These are phyloP conservation scores for Malacosoma neustria DNA, from an alignment of 2,888 invertebrate genomes.

Conservation along the genomic window DNA sequence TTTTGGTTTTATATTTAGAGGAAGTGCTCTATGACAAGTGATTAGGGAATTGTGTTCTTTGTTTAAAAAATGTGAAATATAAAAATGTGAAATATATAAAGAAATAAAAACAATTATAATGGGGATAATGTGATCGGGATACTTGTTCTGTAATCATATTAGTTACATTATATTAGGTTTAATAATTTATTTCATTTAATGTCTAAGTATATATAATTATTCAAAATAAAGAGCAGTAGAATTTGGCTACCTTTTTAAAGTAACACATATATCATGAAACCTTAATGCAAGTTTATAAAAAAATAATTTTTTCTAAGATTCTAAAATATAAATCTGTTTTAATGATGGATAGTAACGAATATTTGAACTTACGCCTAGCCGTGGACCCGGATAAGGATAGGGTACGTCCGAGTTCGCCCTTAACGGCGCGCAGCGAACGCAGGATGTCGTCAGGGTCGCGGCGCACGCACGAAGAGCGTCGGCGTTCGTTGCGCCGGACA, in stretches of 20 bases:
- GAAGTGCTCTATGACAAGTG: conserved; percentile 16
- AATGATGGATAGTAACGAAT: too few relatives aligned
- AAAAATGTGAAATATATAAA: background rate
- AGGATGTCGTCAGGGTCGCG: conserved; percentile 90
- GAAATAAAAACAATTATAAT: background rate
- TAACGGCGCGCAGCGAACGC: conserved; percentile 86
- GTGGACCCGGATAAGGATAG: conserved; percentile 84
- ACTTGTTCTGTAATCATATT: background rate
- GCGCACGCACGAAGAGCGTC: conserved; percentile 87
- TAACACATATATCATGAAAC: too few relatives aligned
- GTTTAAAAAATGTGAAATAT: conserved; percentile 1
- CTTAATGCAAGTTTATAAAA: too few relatives aligned
- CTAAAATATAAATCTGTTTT: too few relatives aligned
- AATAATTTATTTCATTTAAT: too few relatives aligned
- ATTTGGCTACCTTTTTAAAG: too few relatives aligned
- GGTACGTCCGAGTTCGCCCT: conserved; percentile 87
- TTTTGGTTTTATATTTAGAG: conserved; percentile 15
- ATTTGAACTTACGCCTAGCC: conserved; percentile 80
- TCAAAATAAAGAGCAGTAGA: too few relatives aligned
- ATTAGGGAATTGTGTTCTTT: conserved; percentile 2
- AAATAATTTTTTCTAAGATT: too few relatives aligned
- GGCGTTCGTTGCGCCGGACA: conserved; percentile 74
- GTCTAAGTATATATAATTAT: too few relatives aligned
- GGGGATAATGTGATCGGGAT: too few relatives aligned
- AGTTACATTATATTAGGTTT: too few relatives aligned